Percentiles rank a stretch among this genome's conserved stretches.
These are phyloP conservation scores for Phylloscopus whistleri DNA, from an alignment of 2,113 vertebrate genomes.

Conservation along the genomic window DNA sequence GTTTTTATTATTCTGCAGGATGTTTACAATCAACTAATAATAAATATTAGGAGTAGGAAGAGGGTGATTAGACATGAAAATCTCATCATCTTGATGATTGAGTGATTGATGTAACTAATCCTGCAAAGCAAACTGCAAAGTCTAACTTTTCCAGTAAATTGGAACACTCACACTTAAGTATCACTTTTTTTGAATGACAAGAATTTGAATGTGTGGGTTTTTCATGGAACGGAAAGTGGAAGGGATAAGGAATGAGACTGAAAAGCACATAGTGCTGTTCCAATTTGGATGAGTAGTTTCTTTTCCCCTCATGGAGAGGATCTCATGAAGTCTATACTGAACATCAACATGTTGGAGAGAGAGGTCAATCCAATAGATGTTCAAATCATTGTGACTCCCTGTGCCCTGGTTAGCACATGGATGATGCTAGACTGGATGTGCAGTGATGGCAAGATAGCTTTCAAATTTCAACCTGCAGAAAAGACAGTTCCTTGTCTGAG, in stretches of 20 bases:
- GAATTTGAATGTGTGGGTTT: background rate
- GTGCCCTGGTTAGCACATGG: background rate
- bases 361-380: background rate
- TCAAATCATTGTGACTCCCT: background rate
- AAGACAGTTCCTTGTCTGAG: background rate
- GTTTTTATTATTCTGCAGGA: conserved; percentile 24
- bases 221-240: background rate
- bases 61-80: background rate
- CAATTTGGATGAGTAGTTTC: background rate
- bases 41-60: conserved; percentile 25
- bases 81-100: background rate
- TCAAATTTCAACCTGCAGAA: background rate
- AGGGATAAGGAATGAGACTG: background rate
- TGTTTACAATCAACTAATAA: conserved; percentile 29
- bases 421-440: background rate
- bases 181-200: background rate
- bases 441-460: background rate
- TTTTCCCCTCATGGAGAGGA: background rate
- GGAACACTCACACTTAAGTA: background rate
- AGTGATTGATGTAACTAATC: conserved; percentile 2
- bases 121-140: background rate
- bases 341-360: background rate
- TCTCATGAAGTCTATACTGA: background rate
- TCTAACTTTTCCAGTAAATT: background rate
- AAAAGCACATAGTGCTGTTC: background rate